These are phyloP conservation scores for Triplophysa rosa DNA, from an alignment of 2,113 vertebrate genomes.

Conservation along the genomic window DNA sequence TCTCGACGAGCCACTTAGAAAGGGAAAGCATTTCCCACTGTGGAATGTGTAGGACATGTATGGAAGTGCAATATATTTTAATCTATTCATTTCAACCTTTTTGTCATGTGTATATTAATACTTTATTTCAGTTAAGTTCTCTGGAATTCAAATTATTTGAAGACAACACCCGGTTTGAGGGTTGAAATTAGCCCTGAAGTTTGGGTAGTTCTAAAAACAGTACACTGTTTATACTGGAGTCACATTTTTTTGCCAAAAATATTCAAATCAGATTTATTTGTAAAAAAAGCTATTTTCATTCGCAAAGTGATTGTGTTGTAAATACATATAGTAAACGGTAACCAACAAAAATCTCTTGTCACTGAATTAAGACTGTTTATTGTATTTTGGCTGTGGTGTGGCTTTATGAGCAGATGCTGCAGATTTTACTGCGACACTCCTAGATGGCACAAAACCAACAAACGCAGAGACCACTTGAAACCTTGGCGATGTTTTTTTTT, in stretches of 20 bases:
- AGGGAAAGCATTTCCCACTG: conserved; percentile 62
- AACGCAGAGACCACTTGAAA: conserved; percentile 7
- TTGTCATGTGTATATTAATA: conserved; percentile 43
- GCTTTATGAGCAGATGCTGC: neutral
- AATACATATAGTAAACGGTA: neutral
- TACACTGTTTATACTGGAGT: neutral
- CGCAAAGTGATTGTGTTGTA: neutral
- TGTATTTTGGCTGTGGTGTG: too few species aligned
- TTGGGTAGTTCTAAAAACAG: neutral
- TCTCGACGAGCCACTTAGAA: conserved; percentile 45
- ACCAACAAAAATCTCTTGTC: neutral
- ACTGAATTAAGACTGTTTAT: neutral
- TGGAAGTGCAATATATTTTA: conserved; percentile 80
- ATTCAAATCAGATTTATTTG: neutral
- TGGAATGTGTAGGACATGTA: conserved; percentile 65
- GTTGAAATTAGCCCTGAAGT: conserved; percentile 30
- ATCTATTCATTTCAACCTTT: conserved; percentile 54
- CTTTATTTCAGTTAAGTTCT: conserved; percentile 34
- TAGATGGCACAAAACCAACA: conserved; percentile 20
- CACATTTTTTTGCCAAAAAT: neutral
- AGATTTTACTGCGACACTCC: too few species aligned
- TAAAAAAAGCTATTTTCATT: neutral
- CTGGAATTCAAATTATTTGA: conserved; percentile 23
- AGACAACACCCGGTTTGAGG: conserved; percentile 37
- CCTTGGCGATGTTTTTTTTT: conserved; percentile 16